These are phyloP conservation scores for Plebejus anna DNA, from an alignment of 2,888 invertebrate genomes.

Conservation along the genomic window DNA sequence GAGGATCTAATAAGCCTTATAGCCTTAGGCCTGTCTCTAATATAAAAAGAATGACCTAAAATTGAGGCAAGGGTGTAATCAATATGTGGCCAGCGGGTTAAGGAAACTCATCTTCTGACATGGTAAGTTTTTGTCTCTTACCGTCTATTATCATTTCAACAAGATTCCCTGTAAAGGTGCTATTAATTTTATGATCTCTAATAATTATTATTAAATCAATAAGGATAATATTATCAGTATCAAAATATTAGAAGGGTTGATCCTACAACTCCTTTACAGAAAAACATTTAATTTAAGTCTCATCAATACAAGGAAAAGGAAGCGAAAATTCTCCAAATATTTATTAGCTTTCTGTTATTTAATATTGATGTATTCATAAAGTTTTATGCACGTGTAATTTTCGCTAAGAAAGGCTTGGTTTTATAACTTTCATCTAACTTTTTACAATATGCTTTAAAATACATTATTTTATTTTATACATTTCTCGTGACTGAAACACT, in stretches of 20 bases:
- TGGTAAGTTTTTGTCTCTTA: not conserved
- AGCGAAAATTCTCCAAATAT: no score
- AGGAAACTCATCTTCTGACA: not conserved
- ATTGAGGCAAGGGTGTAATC: not conserved
- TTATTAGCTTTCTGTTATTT: no score
- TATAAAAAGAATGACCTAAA: not conserved
- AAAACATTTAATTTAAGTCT: no score
- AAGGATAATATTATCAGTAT: not conserved
- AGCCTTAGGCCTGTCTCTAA: not conserved
- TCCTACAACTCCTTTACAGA: no score
- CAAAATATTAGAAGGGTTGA: not conserved
- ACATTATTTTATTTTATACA: not conserved
- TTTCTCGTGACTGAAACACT: not conserved
- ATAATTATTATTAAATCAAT: not conserved
- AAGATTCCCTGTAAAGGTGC: not conserved
- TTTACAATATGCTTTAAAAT: not conserved
- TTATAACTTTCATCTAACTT: no score
- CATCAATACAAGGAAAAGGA: no score
- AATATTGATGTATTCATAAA: no score
- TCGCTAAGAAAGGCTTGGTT: no score
- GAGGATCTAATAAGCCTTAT: not conserved
- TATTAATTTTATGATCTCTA: not conserved
- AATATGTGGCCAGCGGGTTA: not conserved
- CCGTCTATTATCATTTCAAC: slow-evolving; percentile 5
- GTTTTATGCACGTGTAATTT: no score